phyloP scores from a whole-genome alignment of 2,797 vertebrate species.

The Malacoctenus gilli region DNA sequence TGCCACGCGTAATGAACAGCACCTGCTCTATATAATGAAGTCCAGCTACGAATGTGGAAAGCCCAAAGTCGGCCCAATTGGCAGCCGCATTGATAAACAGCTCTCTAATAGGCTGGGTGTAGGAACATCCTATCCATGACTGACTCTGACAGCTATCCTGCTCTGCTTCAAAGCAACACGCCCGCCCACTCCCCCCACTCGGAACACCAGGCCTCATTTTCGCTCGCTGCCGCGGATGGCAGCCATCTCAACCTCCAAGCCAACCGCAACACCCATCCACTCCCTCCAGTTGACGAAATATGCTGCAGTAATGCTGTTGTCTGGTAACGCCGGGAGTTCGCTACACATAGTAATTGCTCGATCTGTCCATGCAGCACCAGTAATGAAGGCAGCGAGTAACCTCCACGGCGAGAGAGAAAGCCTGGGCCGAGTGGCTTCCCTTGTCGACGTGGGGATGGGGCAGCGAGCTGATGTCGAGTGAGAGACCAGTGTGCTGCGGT shows the following conservation, averaged over 20 bases:
- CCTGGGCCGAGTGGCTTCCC: constrained; percentile 35
- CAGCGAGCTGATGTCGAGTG: constrained; percentile 28
- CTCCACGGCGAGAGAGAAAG: constrained; percentile 23
- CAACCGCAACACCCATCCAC: constrained; percentile 34
- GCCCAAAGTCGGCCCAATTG: constrained; percentile 62
- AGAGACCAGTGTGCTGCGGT: constrained; percentile 6
- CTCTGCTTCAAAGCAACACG: constrained; percentile 73
- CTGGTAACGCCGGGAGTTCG: constrained; percentile 34
- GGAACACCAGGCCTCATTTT: constrained; percentile 69
- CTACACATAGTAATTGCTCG: constrained; percentile 47
- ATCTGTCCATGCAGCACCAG: constrained; percentile 16
- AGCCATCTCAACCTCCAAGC: constrained; percentile 55
- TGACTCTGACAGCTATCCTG: constrained; percentile 74
- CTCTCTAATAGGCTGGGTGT: constrained; percentile 76
- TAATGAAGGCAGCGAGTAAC: constrained; percentile 38
- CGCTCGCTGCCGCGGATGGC: constrained; percentile 48
- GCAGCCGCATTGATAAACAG: constrained; percentile 77
- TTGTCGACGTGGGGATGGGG: constrained; percentile 34
- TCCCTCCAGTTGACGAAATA: constrained; percentile 19
- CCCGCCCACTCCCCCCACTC: constrained; percentile 53
- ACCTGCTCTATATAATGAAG: constrained; percentile 71
- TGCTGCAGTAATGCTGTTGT: constrained; percentile 17
- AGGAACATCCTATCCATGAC: constrained; percentile 78
- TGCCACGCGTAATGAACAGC: constrained; percentile 68
- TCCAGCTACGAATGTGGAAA: constrained; percentile 68